Percentiles rank a stretch among this genome's conserved stretches.
phyloP scores from a whole-genome alignment of 2,888 invertebrate genomes.

The Caprella mutica region DNA sequence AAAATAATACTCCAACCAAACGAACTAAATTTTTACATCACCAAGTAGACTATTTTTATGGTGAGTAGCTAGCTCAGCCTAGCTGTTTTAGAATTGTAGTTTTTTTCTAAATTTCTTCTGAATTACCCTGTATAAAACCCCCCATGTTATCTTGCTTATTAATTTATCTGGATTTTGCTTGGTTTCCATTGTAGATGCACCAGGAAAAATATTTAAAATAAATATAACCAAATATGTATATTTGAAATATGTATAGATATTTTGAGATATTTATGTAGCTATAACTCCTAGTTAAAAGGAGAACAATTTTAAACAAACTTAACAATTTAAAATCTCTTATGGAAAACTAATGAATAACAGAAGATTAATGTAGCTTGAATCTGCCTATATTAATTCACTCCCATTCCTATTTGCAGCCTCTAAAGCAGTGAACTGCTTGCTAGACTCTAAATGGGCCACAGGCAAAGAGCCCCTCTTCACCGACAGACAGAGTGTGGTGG shows the following conservation, averaged over 20 bases:
- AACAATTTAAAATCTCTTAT: too few species aligned
- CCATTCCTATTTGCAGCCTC: slow-evolving; percentile 39
- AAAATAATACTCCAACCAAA: slow-evolving; percentile 84
- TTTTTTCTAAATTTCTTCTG: too few species aligned
- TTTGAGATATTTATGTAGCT: neutral
- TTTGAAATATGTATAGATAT: neutral
- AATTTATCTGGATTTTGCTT: too few species aligned
- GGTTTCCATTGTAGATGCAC: neutral
- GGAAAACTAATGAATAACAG: neutral
- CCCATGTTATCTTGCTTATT: too few species aligned
- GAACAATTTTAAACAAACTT: neutral
- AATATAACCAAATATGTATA: neutral
- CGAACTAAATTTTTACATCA: slow-evolving; percentile 93
- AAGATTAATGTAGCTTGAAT: neutral
- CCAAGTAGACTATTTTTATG: slow-evolving; percentile 59
- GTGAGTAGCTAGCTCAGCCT: too few species aligned
- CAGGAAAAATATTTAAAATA: neutral
- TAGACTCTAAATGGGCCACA: slow-evolving; percentile 73
- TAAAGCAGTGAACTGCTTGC: slow-evolving; percentile 80
- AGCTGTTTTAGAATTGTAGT: too few species aligned
- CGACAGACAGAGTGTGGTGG: slow-evolving; percentile 64
- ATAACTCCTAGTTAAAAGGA: neutral
- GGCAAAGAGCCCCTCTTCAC: slow-evolving; percentile 53
- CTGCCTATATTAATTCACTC: neutral
- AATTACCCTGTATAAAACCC: too few species aligned